Conservation (phyloP, 2,797 vertebrate species). For the Chelon auratus region DNA sequence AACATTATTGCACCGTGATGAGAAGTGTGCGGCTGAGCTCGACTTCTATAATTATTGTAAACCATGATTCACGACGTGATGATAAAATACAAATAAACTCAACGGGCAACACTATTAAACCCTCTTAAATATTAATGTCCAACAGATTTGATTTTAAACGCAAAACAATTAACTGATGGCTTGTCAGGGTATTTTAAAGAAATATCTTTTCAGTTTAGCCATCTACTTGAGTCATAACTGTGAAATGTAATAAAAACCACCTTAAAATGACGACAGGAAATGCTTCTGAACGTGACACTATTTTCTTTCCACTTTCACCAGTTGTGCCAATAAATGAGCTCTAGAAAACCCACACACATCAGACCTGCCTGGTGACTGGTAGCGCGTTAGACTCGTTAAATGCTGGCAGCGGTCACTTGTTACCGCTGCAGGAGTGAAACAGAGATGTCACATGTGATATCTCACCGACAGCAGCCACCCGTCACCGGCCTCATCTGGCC, state of each 20-base stretch:
- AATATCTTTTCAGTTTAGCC: slow-evolving; percentile 50
- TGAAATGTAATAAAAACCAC: slow-evolving; percentile 54
- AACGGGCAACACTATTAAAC: slow-evolving; percentile 55
- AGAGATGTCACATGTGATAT: slow-evolving; percentile 63
- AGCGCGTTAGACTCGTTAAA: slow-evolving; percentile 28
- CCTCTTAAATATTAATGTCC: slow-evolving; percentile 68
- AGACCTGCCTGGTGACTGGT: slow-evolving; percentile 2
- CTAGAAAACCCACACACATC: not conserved
- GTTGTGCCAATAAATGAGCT: not conserved
- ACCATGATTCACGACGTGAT: slow-evolving; percentile 59
- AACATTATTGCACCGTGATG: slow-evolving; percentile 55
- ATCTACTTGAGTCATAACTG: slow-evolving; percentile 41
- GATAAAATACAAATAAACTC: slow-evolving; percentile 70
- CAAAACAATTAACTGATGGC: slow-evolving; percentile 51
- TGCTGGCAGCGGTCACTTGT: slow-evolving; percentile 39
- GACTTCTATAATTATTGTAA: slow-evolving; percentile 51
- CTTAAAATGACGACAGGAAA: slow-evolving; percentile 3
- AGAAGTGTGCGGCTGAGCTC: slow-evolving; percentile 19
- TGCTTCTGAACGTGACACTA: not conserved
- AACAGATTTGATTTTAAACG: slow-evolving; percentile 72
- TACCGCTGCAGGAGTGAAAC: slow-evolving; percentile 42
- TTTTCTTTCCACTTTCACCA: not conserved
- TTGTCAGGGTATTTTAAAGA: slow-evolving; percentile 38
- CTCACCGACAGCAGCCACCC: slow-evolving; percentile 52
- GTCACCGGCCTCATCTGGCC: slow-evolving; percentile 58